phyloP scores from a whole-genome alignment of 2,797 vertebrate species.

The Eptatretus atami region DNA sequence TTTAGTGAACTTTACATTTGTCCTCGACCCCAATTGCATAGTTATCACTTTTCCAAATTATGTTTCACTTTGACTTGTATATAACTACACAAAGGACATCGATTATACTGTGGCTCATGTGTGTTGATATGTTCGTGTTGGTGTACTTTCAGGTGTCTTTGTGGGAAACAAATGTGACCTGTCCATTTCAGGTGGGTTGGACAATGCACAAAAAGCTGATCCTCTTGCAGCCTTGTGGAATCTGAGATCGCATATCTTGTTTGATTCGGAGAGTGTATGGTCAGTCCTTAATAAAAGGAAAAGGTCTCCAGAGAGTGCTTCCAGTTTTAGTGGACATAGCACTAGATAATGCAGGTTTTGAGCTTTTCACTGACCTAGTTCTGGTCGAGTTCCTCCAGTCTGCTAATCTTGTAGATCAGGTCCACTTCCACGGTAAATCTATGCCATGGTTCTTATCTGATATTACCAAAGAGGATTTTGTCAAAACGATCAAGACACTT shows the following conservation, averaged over 20 bases:
- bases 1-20: no score
- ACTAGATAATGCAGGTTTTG: slow-evolving; percentile 81
- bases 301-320: slow-evolving; percentile 10
- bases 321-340: slow-evolving; percentile 34
- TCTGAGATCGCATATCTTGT: slow-evolving; percentile 40
- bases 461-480: slow-evolving; percentile 42
- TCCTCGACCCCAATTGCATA: no score
- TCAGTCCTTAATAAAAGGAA: slow-evolving; percentile 21
- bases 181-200: slow-evolving; percentile 49
- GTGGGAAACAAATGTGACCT: slow-evolving; percentile 95
- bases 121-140: background rate
- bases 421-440: slow-evolving; percentile 56
- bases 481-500: slow-evolving; percentile 37
- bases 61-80: background rate
- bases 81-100: no score
- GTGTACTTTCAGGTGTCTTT: slow-evolving; percentile 32
- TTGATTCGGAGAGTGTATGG: slow-evolving; percentile 33
- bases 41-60: no score
- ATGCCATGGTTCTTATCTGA: slow-evolving; percentile 89
- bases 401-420: slow-evolving; percentile 25
- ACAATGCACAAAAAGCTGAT: slow-evolving; percentile 35
- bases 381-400: slow-evolving; percentile 47
- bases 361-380: slow-evolving; percentile 48
- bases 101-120: no score
- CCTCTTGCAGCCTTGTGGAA: slow-evolving; percentile 27